Conservation (phyloP, 2,888 invertebrate genomes). For the Saturnia pavonia region DNA sequence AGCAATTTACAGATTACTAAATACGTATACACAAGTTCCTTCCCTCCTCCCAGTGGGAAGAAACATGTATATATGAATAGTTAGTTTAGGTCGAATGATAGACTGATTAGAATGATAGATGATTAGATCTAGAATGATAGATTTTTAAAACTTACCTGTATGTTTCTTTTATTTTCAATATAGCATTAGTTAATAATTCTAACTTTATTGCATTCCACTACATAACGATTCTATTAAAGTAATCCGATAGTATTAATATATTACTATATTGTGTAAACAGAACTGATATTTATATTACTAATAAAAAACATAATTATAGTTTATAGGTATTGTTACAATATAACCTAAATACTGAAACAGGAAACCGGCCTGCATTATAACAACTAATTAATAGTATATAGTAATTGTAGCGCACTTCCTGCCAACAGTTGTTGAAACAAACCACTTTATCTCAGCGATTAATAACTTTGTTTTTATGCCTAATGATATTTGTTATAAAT, state of each 20-base stretch:
- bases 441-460: background rate
- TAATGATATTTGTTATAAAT: background rate
- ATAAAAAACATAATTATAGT: slow-evolving; percentile 5
- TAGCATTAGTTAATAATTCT: too few relatives aligned
- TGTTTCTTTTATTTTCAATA: too few relatives aligned
- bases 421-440: background rate
- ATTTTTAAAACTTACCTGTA: too few relatives aligned
- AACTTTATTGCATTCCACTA: too few relatives aligned
- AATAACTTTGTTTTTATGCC: slow-evolving; percentile 8
- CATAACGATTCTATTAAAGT: background rate
- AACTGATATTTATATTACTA: background rate
- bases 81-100: too few relatives aligned
- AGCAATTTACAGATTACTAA: too few relatives aligned
- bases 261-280: background rate
- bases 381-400: slow-evolving; percentile 12
- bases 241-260: too few relatives aligned
- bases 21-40: too few relatives aligned
- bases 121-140: too few relatives aligned
- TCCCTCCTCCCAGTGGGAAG: too few relatives aligned
- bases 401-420: slow-evolving; percentile 7
- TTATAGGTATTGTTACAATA: slow-evolving; percentile 7
- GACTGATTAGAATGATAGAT: too few relatives aligned
- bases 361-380: background rate
- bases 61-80: too few relatives aligned
- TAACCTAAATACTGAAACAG: slow-evolving; percentile 11